Evolutionary conservation across 2,113 vertebrate genomes (phyloP).

Genomic region (Triplophysa dalaica): DNA sequence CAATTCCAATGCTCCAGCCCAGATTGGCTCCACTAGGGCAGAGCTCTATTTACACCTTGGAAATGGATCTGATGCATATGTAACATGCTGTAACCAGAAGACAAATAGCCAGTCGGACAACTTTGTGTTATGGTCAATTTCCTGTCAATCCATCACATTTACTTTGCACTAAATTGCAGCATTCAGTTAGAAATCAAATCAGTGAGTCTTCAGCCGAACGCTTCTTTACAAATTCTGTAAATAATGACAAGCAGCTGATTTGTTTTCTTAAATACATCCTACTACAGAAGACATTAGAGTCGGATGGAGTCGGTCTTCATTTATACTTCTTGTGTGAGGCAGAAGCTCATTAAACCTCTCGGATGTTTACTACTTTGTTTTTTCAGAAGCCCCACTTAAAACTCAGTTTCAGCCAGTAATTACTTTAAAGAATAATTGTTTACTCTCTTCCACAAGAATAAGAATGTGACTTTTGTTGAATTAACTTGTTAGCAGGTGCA

Average conservation of each 20-base stretch:
- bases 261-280: not conserved
- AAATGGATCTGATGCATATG: constrained; percentile 31
- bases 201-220: not conserved
- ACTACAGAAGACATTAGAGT: constrained; percentile 3
- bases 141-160: constrained; percentile 1
- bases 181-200: not conserved
- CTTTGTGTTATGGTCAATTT: constrained; percentile 6
- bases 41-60: not conserved
- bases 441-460: constrained; percentile 17
- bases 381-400: constrained; percentile 8
- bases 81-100: not conserved
- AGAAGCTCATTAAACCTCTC: constrained; percentile 33
- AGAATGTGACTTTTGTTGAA: too few species aligned
- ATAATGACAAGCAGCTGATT: not conserved
- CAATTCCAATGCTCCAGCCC: constrained; percentile 25
- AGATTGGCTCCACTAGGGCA: constrained; percentile 9
- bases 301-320: constrained; percentile 9
- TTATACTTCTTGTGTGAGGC: constrained; percentile 22
- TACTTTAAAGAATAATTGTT: constrained; percentile 35
- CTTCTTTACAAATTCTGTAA: not conserved
- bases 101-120: constrained; percentile 11
- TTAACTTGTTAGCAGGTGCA: too few species aligned
- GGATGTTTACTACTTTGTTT: not conserved
- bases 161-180: not conserved
- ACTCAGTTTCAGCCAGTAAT: constrained; percentile 33